Evolutionary conservation across 2,797 vertebrate species (phyloP).

Genomic region (Uromys caudimaculatus): DNA sequence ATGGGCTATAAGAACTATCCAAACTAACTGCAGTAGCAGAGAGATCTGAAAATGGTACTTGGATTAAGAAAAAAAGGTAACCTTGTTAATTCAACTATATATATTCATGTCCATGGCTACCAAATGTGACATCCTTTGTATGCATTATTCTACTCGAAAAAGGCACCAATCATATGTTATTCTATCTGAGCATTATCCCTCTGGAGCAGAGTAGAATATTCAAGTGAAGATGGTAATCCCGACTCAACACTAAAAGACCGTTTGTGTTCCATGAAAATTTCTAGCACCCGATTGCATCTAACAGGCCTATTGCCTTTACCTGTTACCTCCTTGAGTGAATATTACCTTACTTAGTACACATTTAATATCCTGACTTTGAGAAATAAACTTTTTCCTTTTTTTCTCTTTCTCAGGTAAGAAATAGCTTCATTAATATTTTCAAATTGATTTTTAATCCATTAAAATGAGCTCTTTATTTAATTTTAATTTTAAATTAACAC

Average conservation of each 20-base stretch:
- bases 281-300: background rate
- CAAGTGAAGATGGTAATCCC: background rate
- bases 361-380: background rate
- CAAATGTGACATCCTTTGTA: background rate
- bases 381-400: background rate
- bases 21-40: background rate
- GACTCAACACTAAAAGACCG: background rate
- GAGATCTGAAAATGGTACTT: background rate
- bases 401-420: background rate
- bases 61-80: background rate
- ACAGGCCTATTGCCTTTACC: background rate
- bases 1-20: background rate
- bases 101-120: background rate
- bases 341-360: background rate
- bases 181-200: background rate
- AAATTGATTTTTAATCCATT: background rate
- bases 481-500: background rate
- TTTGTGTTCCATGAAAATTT: background rate
- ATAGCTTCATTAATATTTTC: background rate
- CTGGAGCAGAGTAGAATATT: background rate
- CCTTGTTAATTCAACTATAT: background rate
- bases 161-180: background rate
- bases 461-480: background rate
- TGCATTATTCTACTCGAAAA: constrained; percentile 47
- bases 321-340: background rate